Conservation (phyloP, 1,140 invertebrate species). For the Nylanderia fulva region DNA sequence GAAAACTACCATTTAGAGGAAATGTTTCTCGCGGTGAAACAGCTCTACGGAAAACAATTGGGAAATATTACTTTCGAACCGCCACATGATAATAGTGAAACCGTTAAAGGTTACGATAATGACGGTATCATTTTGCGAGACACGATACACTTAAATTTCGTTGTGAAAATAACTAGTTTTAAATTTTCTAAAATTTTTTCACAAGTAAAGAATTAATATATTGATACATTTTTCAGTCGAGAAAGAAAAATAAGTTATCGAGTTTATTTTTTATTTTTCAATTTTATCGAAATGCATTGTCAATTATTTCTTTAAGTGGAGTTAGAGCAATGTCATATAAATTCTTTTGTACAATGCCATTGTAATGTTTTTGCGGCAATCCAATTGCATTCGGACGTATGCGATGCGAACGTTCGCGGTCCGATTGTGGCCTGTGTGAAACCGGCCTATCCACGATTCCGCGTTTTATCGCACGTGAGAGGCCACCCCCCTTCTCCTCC, state of each 20-base stretch:
- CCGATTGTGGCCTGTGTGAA: conserved; percentile 24
- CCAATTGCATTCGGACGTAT: conserved; percentile 21
- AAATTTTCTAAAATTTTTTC: not conserved
- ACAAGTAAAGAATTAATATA: not conserved
- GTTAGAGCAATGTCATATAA: not conserved
- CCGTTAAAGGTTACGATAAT: not conserved
- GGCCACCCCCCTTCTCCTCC: not conserved
- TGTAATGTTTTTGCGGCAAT: conserved; percentile 1
- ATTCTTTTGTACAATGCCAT: not conserved
- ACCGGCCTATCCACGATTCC: conserved; percentile 9
- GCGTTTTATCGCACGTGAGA: conserved; percentile 50
- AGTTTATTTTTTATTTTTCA: not conserved
- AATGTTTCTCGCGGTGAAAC: not conserved
- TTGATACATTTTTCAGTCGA: not conserved
- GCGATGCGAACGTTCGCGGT: not conserved
- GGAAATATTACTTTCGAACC: not conserved
- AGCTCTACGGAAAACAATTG: not conserved
- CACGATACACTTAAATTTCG: not conserved
- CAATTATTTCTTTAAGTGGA: conserved; percentile 14
- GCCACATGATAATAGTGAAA: not conserved
- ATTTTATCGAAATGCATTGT: not conserved
- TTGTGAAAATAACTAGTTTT: not conserved
- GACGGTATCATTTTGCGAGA: not conserved
- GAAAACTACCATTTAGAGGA: not conserved
- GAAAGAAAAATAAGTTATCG: not conserved